These are phyloP conservation scores for Ia io DNA, from an alignment of 2,113 vertebrate genomes.

Conservation along the genomic window DNA sequence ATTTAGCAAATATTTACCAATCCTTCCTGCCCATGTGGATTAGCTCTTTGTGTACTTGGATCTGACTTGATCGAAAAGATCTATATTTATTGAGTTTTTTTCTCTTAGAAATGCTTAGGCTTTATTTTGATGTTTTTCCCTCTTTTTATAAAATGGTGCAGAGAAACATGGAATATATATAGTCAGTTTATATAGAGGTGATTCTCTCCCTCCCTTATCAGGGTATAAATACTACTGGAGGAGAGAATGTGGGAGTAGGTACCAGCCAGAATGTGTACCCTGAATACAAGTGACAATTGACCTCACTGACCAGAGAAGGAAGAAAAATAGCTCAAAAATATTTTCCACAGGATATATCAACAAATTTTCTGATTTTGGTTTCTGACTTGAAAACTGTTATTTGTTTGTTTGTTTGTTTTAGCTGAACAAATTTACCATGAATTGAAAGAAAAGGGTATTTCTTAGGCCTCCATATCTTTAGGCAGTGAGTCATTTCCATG, in stretches of 20 bases:
- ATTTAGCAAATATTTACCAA: not conserved
- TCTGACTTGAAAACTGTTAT: conserved; percentile 17
- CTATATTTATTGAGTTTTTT: not conserved
- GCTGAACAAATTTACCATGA: not conserved
- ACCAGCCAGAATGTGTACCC: not conserved
- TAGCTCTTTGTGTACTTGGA: not conserved
- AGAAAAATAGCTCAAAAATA: not conserved
- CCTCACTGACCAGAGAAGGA: not conserved
- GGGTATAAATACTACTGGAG: not conserved
- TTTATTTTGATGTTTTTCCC: not conserved
- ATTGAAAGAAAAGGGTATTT: conserved; percentile 6
- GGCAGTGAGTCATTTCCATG: conserved; percentile 42
- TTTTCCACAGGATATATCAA: not conserved
- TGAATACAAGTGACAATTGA: not conserved
- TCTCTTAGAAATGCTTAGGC: not conserved
- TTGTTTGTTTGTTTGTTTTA: not conserved
- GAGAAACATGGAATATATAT: not conserved
- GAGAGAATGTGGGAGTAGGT: not conserved
- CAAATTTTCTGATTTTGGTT: not conserved
- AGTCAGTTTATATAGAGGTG: not conserved
- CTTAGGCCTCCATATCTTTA: not conserved
- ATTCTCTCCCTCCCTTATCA: not conserved
- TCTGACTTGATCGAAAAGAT: not conserved
- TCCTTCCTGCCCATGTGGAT: not conserved
- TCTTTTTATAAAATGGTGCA: not conserved